Evolutionary conservation across 1,140 invertebrate genomes (phyloP).

Genomic region (Vanessa tameamea): DNA sequence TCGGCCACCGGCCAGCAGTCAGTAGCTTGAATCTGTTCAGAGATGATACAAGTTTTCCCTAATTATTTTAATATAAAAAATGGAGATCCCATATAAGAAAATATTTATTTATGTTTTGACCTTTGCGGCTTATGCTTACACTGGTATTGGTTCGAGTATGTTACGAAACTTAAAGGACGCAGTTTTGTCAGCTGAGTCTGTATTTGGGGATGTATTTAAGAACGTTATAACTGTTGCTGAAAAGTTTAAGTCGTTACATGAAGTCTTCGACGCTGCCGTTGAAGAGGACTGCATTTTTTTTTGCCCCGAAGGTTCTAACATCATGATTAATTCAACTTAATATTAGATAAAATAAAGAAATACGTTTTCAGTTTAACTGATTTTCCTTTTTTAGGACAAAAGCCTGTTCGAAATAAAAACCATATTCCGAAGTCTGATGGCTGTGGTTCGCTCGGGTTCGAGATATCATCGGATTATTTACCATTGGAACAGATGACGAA

Average conservation of each 20-base stretch:
- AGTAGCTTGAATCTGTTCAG: slow-evolving; percentile 18
- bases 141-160: slow-evolving; percentile 88
- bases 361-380: background rate
- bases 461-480: slow-evolving; percentile 88
- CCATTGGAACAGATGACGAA: slow-evolving; percentile 89
- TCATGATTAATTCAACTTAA: background rate
- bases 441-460: slow-evolving; percentile 88
- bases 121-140: slow-evolving; percentile 89
- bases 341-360: background rate
- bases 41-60: slow-evolving; percentile 24
- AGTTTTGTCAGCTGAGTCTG: slow-evolving; percentile 87
- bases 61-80: slow-evolving; percentile 47
- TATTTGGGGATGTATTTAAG: slow-evolving; percentile 88
- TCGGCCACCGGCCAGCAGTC: slow-evolving; percentile 8
- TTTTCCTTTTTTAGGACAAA: slow-evolving; percentile 80
- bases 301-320: slow-evolving; percentile 84
- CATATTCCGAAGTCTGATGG: slow-evolving; percentile 89
- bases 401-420: slow-evolving; percentile 85
- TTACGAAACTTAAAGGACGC: slow-evolving; percentile 88
- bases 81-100: slow-evolving; percentile 88
- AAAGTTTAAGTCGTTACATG: slow-evolving; percentile 88
- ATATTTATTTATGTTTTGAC: slow-evolving; percentile 87
- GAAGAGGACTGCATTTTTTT: slow-evolving; percentile 90
- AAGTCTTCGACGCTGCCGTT: slow-evolving; percentile 90
- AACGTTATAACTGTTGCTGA: slow-evolving; percentile 88